Conservation (phyloP, 2,888 invertebrate species). For the Romanomermis culicivorax region DNA sequence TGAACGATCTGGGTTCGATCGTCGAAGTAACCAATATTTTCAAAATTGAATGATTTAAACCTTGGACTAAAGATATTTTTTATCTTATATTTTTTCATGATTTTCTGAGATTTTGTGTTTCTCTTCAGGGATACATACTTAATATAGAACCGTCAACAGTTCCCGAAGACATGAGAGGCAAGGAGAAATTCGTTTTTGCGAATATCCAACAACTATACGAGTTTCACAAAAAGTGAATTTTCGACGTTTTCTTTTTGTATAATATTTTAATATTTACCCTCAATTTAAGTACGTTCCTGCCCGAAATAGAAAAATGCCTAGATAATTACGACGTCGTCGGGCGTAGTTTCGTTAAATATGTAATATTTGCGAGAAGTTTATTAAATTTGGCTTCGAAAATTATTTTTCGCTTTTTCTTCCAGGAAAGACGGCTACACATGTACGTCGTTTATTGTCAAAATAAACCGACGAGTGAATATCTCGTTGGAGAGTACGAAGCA, state of each 20-base stretch:
- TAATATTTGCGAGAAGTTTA: slow-evolving; percentile 23
- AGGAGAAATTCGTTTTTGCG: slow-evolving; percentile 89
- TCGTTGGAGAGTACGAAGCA: slow-evolving; percentile 40
- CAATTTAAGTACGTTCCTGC: slow-evolving; percentile 56
- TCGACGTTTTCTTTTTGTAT: too few species aligned
- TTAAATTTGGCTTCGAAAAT: not conserved
- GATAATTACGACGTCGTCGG: slow-evolving; percentile 65
- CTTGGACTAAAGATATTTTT: too few species aligned
- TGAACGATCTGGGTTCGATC: slow-evolving; percentile 62
- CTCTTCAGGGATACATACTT: slow-evolving; percentile 41
- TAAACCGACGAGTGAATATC: slow-evolving; percentile 91
- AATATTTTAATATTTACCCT: too few species aligned
- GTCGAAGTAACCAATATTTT: slow-evolving; percentile 42
- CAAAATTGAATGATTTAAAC: too few species aligned
- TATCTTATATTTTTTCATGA: too few species aligned
- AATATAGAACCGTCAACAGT: slow-evolving; percentile 38
- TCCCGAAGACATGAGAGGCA: slow-evolving; percentile 43
- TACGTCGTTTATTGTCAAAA: slow-evolving; percentile 97
- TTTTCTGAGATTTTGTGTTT: too few species aligned
- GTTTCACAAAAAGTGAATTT: slow-evolving; percentile 82
- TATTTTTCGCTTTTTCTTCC: slow-evolving; percentile 22
- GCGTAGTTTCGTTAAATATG: slow-evolving; percentile 33
- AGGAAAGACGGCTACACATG: slow-evolving; percentile 77
- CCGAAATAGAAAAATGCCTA: slow-evolving; percentile 62
- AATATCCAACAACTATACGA: slow-evolving; percentile 91